These are phyloP conservation scores for Sarcophaga subvicina DNA, from an alignment of 2,888 invertebrate genomes.

Conservation along the genomic window DNA sequence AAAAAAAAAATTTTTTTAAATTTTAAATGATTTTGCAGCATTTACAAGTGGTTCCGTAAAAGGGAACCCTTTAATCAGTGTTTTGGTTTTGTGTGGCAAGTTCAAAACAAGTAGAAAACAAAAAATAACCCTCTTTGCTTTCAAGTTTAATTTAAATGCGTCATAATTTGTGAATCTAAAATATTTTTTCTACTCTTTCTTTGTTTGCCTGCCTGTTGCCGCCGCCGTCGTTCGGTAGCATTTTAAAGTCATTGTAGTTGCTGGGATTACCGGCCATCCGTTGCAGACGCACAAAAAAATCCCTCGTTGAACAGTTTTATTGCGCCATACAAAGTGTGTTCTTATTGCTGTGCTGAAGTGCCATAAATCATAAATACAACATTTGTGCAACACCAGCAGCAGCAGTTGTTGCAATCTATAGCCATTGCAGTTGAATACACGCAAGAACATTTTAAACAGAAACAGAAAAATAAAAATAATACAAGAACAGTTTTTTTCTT, in stretches of 20 bases:
- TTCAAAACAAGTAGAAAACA: too few species aligned
- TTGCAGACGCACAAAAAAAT: neutral
- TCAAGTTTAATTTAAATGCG: neutral
- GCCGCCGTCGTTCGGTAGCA: conserved; percentile 22
- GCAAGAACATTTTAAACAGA: conserved; percentile 44
- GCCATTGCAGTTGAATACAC: conserved; percentile 48
- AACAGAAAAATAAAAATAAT: conserved; percentile 23
- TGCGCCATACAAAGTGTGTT: conserved; percentile 28
- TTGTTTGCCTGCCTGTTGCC: conserved; percentile 11
- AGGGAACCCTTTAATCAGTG: too few species aligned
- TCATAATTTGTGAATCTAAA: neutral
- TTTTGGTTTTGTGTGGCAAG: too few species aligned
- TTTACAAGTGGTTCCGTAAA: too few species aligned
- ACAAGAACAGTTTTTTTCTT: conserved; percentile 7
- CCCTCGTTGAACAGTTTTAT: neutral
- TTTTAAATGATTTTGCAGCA: too few species aligned
- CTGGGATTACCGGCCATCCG: too few species aligned
- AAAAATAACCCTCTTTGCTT: too few species aligned
- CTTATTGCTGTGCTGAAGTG: conserved; percentile 54
- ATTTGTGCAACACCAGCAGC: conserved; percentile 54
- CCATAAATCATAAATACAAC: conserved; percentile 65
- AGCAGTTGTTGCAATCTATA: conserved; percentile 35
- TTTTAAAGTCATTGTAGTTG: conserved; percentile 7
- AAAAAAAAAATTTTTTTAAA: too few species aligned
- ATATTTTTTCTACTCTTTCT: neutral